phyloP scores from a whole-genome alignment of 64 coral and sea anemone genomes.

The Pocillopora verrucosa region DNA sequence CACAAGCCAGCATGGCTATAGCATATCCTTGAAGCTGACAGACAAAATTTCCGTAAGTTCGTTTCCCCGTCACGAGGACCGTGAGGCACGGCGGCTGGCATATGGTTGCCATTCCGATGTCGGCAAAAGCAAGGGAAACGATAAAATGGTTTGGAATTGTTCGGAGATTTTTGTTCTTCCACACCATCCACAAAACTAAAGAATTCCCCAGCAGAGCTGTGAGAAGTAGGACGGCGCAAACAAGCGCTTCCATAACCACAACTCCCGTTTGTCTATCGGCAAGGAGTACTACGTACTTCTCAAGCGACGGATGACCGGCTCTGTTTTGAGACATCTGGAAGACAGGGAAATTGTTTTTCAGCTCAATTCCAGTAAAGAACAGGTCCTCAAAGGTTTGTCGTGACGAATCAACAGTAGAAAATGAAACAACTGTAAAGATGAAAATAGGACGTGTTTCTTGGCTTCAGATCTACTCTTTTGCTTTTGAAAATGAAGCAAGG shows the following conservation, averaged over 20 bases:
- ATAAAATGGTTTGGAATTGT: constrained; percentile 67
- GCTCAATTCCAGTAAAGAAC: not conserved
- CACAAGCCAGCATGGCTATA: constrained; percentile 46
- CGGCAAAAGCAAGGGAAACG: constrained; percentile 47
- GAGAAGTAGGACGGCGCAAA: constrained; percentile 43
- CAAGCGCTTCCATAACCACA: constrained; percentile 20
- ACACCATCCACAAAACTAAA: constrained; percentile 63
- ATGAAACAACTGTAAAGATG: not conserved
- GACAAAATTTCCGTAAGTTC: constrained; percentile 62
- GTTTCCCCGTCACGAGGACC: constrained; percentile 49
- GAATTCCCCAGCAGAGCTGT: constrained; percentile 53
- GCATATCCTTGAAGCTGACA: constrained; percentile 66
- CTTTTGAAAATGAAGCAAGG: not conserved
- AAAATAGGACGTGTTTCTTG: not conserved
- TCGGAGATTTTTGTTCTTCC: constrained; percentile 66
- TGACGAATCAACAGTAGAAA: not conserved
- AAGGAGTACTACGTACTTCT: constrained; percentile 46
- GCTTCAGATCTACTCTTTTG: not conserved
- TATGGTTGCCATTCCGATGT: constrained; percentile 51
- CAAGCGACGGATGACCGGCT: constrained; percentile 11
- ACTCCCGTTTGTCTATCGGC: constrained; percentile 7
- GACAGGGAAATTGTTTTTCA: not conserved
- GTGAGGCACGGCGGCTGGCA: constrained; percentile 64
- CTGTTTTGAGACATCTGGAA: not conserved
- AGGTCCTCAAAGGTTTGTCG: not conserved